phyloP scores from a whole-genome alignment of 2,113 vertebrate genomes.

The Progne subis region DNA sequence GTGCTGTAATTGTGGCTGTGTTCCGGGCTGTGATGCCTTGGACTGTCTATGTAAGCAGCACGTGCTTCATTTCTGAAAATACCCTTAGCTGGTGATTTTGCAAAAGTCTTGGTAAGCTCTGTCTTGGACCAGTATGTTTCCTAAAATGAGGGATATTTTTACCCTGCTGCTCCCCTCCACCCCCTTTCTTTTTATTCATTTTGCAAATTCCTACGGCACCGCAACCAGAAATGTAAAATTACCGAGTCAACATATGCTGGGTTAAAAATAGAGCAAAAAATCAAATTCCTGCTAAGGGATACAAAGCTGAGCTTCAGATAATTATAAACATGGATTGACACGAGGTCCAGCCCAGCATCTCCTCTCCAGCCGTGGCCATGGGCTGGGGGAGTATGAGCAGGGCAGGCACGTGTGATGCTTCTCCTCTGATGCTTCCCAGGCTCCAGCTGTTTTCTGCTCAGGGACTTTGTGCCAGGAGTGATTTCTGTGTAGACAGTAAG shows the following conservation, averaged over 20 bases:
- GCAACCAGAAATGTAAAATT: neutral
- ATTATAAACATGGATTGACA: neutral
- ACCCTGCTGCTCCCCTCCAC: neutral
- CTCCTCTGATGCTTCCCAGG: neutral
- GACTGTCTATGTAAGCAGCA: neutral
- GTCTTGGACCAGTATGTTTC: neutral
- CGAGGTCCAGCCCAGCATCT: neutral
- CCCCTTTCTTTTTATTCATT: neutral
- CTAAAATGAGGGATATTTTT: neutral
- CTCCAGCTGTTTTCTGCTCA: neutral
- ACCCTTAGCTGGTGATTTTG: neutral
- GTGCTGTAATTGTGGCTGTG: neutral
- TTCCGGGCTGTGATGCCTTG: neutral
- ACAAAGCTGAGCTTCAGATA: neutral
- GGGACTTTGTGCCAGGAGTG: neutral
- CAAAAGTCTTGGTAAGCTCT: neutral
- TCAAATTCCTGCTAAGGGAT: neutral
- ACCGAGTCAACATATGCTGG: neutral
- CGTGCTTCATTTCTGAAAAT: rapidly evolving
- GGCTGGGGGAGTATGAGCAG: neutral
- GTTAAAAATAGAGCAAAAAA: conserved; percentile 2
- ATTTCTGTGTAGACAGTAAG: neutral
- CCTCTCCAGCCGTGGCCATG: neutral
- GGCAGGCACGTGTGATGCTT: neutral
- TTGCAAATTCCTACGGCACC: neutral